A percentile compares a stretch with the other conserved stretches of the same genome.
phyloP scores from a whole-genome alignment of 2,888 invertebrate species.

The Cylloceria caligata region DNA sequence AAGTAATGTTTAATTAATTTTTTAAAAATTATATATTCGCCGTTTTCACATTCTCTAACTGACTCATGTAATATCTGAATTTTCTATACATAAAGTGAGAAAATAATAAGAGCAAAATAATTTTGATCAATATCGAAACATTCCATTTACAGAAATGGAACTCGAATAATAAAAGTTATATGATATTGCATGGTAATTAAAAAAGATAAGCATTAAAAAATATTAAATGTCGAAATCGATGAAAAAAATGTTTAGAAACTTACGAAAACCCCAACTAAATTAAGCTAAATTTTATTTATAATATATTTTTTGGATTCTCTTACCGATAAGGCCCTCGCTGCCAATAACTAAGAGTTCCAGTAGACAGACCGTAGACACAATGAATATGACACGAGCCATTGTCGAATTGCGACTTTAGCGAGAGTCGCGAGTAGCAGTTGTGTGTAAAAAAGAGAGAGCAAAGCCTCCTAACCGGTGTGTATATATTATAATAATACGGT shows the following conservation, averaged over 20 bases:
- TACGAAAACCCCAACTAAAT: neutral
- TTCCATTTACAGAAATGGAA: no score
- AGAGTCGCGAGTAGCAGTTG: slow-evolving; percentile 18
- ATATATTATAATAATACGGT: slow-evolving; percentile 27
- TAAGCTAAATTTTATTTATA: neutral
- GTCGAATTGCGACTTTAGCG: neutral
- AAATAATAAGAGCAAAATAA: no score
- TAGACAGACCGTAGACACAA: slow-evolving; percentile 39
- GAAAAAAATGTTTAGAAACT: neutral
- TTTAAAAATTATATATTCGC: no score
- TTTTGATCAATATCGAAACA: no score
- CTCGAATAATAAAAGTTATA: no score
- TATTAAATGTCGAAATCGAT: no score
- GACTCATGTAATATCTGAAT: no score
- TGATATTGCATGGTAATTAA: no score
- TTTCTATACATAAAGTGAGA: no score
- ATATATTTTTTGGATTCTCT: slow-evolving; percentile 9
- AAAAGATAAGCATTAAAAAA: no score
- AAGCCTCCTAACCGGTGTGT: slow-evolving; percentile 36
- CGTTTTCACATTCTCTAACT: no score
- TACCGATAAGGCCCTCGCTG: slow-evolving; percentile 50
- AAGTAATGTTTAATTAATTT: no score
- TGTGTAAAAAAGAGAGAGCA: neutral
- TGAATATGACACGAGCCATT: slow-evolving; percentile 46
- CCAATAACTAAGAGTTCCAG: slow-evolving; percentile 25